Percentiles rank a stretch among this genome's conserved stretches.
Evolutionary conservation across 2,888 invertebrate species (phyloP).

Genomic region (Drosophila mayaguana): DNA sequence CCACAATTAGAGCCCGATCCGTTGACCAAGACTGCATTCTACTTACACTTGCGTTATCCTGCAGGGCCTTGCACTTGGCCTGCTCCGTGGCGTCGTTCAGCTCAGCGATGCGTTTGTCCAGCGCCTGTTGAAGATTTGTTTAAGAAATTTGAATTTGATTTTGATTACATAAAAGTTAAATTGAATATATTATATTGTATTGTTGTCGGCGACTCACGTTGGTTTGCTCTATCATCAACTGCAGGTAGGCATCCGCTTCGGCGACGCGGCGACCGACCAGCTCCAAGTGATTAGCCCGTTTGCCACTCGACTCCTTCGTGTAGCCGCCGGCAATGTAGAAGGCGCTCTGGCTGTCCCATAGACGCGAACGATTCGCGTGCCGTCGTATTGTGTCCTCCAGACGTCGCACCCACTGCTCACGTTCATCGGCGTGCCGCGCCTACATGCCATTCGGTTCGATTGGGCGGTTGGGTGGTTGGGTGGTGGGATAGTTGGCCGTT

Average conservation of each 20-base stretch:
- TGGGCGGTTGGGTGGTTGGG: conserved; percentile 14
- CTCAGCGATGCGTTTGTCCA: conserved; percentile 88
- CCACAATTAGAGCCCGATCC: background rate
- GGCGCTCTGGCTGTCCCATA: conserved; percentile 83
- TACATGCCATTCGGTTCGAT: conserved; percentile 85
- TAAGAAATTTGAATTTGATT: background rate
- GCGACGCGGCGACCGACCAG: conserved; percentile 95
- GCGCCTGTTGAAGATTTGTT: conserved; percentile 86
- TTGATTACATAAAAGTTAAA: background rate
- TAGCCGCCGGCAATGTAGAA: conserved; percentile 83
- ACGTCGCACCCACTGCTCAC: conserved; percentile 98
- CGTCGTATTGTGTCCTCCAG: conserved; percentile 97
- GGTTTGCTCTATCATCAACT: conserved; percentile 97
- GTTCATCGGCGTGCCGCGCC: conserved; percentile 96
- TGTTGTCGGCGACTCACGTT: conserved; percentile 86
- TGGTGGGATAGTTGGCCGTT: conserved; percentile 15
- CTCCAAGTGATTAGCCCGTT: conserved; percentile 85
- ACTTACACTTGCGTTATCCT: conserved; percentile 92
- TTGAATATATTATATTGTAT: background rate
- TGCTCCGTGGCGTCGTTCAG: conserved; percentile 89
- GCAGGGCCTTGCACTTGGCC: conserved; percentile 89
- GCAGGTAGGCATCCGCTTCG: conserved; percentile 98
- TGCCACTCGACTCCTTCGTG: conserved; percentile 85
- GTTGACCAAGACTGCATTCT: background rate
- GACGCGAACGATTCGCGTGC: conserved; percentile 88